These are phyloP conservation scores for Eleginops maclovinus DNA, from an alignment of 2,113 vertebrate genomes.

Conservation along the genomic window DNA sequence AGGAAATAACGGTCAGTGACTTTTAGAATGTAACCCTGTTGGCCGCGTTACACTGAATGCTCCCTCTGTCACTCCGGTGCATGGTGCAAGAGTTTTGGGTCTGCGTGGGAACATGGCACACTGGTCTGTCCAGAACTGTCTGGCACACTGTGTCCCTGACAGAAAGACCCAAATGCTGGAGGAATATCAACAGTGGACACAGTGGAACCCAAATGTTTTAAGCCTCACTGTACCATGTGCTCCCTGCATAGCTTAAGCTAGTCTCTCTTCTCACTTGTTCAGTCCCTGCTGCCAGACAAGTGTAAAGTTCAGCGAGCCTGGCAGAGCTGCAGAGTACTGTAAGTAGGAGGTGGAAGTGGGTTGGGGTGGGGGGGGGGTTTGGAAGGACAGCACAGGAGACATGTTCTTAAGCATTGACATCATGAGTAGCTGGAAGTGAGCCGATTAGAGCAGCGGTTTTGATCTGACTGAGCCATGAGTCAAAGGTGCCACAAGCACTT, in stretches of 20 bases:
- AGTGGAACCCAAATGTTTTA: conserved; percentile 27
- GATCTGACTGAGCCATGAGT: conserved; percentile 49
- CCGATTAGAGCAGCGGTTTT: conserved; percentile 41
- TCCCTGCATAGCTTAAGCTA: conserved; percentile 37
- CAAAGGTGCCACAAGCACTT: conserved; percentile 56
- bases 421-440: conserved; percentile 49
- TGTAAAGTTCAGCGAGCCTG: conserved; percentile 8
- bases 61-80: conserved; percentile 11
- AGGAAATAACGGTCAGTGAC: conserved; percentile 20
- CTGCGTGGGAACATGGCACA: conserved; percentile 28
- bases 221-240: conserved; percentile 41
- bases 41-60: conserved; percentile 20
- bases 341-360: neutral
- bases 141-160: conserved; percentile 51
- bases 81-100: conserved; percentile 24
- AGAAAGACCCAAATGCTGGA: conserved; percentile 42
- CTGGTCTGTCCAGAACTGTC: conserved; percentile 46
- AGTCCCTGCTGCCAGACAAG: conserved; percentile 11
- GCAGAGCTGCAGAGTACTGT: neutral
- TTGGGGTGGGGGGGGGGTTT: too few species aligned
- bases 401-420: conserved; percentile 44
- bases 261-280: conserved; percentile 18
- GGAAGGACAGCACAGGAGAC: conserved; percentile 1
- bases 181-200: conserved; percentile 18
- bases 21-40: conserved; percentile 48